These are phyloP conservation scores for Agrypnus murinus DNA, from an alignment of 2,888 invertebrate species.

Conservation along the genomic window DNA sequence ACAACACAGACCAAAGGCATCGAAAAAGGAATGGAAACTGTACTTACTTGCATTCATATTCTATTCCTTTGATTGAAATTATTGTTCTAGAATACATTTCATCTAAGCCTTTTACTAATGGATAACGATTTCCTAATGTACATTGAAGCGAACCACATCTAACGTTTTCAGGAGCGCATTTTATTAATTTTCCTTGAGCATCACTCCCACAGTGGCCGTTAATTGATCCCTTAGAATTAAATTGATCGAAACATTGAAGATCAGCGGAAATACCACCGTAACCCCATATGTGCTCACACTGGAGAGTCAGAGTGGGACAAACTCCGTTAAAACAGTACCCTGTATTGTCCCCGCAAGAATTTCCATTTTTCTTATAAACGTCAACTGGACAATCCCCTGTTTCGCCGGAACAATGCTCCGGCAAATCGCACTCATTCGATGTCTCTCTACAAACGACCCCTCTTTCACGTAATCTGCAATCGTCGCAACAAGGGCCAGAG, in stretches of 20 bases:
- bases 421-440: constrained; percentile 95
- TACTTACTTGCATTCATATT: constrained; percentile 98
- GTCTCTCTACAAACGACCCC: constrained; percentile 91
- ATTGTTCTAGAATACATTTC: constrained; percentile 91
- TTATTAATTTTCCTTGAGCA: constrained; percentile 80
- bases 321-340: constrained; percentile 88
- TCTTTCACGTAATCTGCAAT: constrained; percentile 83
- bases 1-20: too few relatives aligned
- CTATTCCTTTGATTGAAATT: constrained; percentile 89
- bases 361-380: constrained; percentile 94
- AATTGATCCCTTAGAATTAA: constrained; percentile 95
- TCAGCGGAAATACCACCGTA: constrained; percentile 88
- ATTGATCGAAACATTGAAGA: constrained; percentile 93
- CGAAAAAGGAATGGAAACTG: background rate
- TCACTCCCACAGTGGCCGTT: constrained; percentile 97
- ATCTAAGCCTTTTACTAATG: constrained; percentile 85
- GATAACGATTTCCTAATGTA: constrained; percentile 88
- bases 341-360: constrained; percentile 77
- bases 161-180: constrained; percentile 88
- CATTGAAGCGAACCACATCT: constrained; percentile 97
- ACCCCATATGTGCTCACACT: constrained; percentile 97
- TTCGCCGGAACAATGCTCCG: constrained; percentile 93
- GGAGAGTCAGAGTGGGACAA: constrained; percentile 90
- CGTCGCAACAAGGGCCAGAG: constrained; percentile 91
- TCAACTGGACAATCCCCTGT: constrained; percentile 93